Conservation (phyloP, 2,113 vertebrate genomes). For the Thinocorus orbignyianus region DNA sequence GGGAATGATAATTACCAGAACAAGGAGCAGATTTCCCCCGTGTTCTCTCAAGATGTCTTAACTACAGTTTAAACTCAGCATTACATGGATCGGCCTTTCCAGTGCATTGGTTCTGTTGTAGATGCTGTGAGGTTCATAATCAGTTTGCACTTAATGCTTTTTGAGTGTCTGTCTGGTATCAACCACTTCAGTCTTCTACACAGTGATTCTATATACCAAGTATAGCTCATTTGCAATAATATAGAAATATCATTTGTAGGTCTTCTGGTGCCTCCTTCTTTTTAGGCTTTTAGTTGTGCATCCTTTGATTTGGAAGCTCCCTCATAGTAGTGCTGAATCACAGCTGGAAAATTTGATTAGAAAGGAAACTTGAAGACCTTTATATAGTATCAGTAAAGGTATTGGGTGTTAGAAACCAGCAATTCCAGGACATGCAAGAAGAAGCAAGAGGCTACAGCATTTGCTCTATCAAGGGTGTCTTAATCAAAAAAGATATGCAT, state of each 20-base stretch:
- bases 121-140: rapidly evolving
- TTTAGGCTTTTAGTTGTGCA: background rate
- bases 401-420: background rate
- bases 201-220: background rate
- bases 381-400: background rate
- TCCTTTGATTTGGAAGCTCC: background rate
- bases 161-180: background rate
- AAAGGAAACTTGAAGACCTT: background rate
- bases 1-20: background rate
- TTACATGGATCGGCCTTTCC: background rate
- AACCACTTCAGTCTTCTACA: background rate
- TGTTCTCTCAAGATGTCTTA: background rate
- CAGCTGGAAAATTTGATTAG: background rate
- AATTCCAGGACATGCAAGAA: background rate
- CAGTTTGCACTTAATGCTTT: background rate
- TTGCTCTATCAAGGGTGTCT: background rate
- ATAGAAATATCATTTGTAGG: background rate
- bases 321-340: background rate
- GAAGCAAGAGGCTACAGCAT: background rate
- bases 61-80: background rate
- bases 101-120: background rate
- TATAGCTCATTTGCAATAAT: background rate
- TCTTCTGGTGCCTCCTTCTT: background rate
- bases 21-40: background rate
- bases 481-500: background rate